Conservation (phyloP, 2,113 vertebrate species). For the Baryphthengus martii region DNA sequence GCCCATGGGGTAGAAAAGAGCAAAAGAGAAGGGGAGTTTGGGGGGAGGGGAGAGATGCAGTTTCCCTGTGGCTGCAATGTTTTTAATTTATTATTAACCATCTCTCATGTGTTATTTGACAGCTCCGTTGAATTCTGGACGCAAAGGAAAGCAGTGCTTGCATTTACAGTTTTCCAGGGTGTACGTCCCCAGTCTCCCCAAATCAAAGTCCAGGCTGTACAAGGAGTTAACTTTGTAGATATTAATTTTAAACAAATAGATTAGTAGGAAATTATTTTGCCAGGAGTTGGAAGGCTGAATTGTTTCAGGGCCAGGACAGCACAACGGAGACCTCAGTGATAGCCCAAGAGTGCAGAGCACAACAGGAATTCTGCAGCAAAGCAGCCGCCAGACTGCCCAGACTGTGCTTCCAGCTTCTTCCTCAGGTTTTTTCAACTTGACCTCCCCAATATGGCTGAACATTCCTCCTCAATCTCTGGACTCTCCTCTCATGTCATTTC, state of each 20-base stretch:
- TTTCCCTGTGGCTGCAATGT: constrained; percentile 59
- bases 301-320: not conserved
- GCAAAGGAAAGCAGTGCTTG: constrained; percentile 32
- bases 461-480: not conserved
- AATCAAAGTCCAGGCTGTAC: constrained; percentile 17
- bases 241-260: constrained; percentile 60
- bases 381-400: not conserved
- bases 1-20: constrained; percentile 72
- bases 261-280: constrained; percentile 9
- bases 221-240: constrained; percentile 27
- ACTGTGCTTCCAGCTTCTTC: not conserved
- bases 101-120: constrained; percentile 67
- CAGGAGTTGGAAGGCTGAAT: not conserved
- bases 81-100: constrained; percentile 82
- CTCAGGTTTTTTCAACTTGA: not conserved
- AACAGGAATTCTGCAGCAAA: not conserved
- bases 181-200: not conserved
- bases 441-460: not conserved
- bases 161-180: constrained; percentile 37
- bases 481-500: not conserved
- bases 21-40: constrained; percentile 37
- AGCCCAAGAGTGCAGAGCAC: not conserved
- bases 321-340: not conserved
- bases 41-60: constrained; percentile 34
- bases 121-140: constrained; percentile 50